Conservation (phyloP, 2,888 invertebrate genomes). For the Ischnura elegans region DNA sequence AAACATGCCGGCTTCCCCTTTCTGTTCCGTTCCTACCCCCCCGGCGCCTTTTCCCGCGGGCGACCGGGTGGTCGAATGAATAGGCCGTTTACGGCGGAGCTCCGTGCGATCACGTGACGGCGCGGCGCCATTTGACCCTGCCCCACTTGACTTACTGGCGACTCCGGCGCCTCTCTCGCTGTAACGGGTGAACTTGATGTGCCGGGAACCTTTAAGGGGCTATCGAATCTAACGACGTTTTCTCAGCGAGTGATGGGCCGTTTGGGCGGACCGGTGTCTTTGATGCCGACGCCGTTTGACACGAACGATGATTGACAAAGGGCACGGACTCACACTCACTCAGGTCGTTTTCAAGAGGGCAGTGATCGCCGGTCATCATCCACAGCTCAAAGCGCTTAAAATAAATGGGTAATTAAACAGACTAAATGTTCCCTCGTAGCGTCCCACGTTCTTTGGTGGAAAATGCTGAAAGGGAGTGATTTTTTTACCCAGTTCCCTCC, state of each 20-base stretch:
- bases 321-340: not conserved
- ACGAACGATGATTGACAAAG: not conserved
- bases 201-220: not conserved
- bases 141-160: not conserved
- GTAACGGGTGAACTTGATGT: not conserved
- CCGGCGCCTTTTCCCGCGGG: not conserved
- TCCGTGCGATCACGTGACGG: constrained; percentile 11
- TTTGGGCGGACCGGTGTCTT: not conserved
- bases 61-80: constrained; percentile 7
- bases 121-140: not conserved
- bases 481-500: not conserved
- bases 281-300: not conserved
- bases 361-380: not conserved
- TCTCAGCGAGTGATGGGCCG: not conserved
- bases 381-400: not conserved
- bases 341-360: not conserved
- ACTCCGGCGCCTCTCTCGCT: not conserved
- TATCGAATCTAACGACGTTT: not conserved
- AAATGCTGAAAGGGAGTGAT: not conserved
- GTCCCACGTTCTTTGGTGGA: not conserved
- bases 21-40: not conserved
- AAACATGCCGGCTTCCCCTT: constrained; percentile 24
- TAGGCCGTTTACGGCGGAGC: not conserved
- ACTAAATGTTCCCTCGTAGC: not conserved
- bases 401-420: not conserved